Evolutionary conservation across 2,797 vertebrate species (phyloP), one percentile per base, ranked within the genome.

Genomic region (Pipistrellus nathusii): DNA sequence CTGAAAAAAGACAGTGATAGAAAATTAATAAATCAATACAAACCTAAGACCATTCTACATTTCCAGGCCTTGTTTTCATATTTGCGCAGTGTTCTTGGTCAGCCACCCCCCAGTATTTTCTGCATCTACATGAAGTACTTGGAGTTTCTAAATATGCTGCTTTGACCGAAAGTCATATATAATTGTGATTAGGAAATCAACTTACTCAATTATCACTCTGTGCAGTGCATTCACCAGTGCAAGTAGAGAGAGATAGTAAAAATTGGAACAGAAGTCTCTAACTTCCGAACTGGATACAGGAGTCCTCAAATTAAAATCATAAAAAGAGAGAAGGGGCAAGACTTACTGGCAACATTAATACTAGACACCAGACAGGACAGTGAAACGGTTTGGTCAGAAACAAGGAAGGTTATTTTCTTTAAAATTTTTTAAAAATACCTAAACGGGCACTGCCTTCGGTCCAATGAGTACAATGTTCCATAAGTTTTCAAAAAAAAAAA

Each of bases 371-470:
- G 84, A 84, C 17, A 55, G 71, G 94, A 91, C 90, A 93, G 93
- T 57, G 72, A 73, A 80, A 87, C 21, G n/a, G 93, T 96, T 92
- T 94, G 95, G 93, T 97, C 94, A 94, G 95, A 90, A 96, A 57
- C 85, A 87, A 95, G 97, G 95, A 93, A 97, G 85, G 14, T 85
- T 1, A 85, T 92, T 92, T 93, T 96, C 97, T 97, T 90, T 95
- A 95, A 97, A 96, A 94, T 57, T 83, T 96, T 96, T 96, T 66
- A 76, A 75, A 96, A 97, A 93, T 23, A 84, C 77, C 84, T 81
- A 97, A 94, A 73, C 90, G 82, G 95, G 80, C 55, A 21, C 95
- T 44, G 94, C 90, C 93, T 77, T n/a, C 23, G n/a, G 64, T 88
- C 97, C 96, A 96, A 94, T 25, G 82, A 96, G 97, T 80, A 90